phyloP scores from a whole-genome alignment of 2,888 invertebrate genomes.

The Trissoscelio sp. region DNA sequence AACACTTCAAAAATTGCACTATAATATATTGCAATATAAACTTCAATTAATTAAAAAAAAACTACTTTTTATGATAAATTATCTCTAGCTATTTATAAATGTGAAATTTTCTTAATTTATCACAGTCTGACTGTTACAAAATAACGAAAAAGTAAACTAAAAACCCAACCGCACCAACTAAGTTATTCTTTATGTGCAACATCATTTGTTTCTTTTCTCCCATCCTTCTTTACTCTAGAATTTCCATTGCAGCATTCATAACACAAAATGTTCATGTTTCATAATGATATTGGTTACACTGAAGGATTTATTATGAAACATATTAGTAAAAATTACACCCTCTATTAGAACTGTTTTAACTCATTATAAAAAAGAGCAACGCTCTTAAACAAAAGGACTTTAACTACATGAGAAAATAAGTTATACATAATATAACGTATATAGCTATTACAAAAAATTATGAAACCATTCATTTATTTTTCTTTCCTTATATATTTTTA shows the following conservation, averaged over 20 bases:
- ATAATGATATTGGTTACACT: conserved; percentile 53
- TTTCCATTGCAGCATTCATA: conserved; percentile 41
- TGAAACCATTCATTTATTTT: too few species aligned
- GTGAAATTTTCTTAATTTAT: background rate
- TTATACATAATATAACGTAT: too few species aligned
- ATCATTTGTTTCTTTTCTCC: conserved; percentile 37
- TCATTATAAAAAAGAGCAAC: conserved; percentile 45
- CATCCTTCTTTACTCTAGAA: conserved; percentile 26
- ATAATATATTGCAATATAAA: too few species aligned
- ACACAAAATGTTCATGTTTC: conserved; percentile 50
- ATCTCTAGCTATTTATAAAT: too few species aligned
- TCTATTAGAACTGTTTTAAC: conserved; percentile 51
- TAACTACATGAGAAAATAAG: too few species aligned
- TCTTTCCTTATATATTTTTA: too few species aligned
- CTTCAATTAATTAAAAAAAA: too few species aligned
- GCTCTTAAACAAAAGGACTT: conserved; percentile 31
- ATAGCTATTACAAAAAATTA: too few species aligned
- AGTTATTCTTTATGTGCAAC: conserved; percentile 42
- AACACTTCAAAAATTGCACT: too few species aligned
- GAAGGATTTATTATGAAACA: conserved; percentile 62
- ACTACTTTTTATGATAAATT: too few species aligned
- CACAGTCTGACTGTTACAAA: background rate
- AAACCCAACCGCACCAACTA: background rate
- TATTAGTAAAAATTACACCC: conserved; percentile 61
- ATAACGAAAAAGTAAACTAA: background rate